Conservation (phyloP, 2,888 invertebrate species). For the Tribolium freemani region DNA sequence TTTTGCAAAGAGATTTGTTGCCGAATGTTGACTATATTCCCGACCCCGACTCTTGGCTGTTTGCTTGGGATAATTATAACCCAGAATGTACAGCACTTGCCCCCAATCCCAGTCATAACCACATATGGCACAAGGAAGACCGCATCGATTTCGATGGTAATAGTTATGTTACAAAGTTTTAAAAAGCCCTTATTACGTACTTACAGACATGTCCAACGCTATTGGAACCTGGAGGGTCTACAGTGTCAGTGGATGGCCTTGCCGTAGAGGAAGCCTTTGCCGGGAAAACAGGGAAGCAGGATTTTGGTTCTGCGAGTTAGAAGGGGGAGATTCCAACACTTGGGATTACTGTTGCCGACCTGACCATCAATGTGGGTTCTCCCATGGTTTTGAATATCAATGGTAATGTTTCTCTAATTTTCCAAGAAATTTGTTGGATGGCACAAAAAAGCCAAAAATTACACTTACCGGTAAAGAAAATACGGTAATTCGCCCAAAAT, state of each 20-base stretch:
- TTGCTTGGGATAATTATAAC: conserved; percentile 85
- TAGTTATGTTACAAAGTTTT: background rate
- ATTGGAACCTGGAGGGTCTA: conserved; percentile 77
- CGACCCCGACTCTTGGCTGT: conserved; percentile 79
- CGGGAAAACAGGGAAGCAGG: conserved; percentile 82
- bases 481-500: too few species aligned
- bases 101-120: conserved; percentile 49
- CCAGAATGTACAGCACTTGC: conserved; percentile 72
- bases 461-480: too few species aligned
- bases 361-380: conserved; percentile 86
- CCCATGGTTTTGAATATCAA: conserved; percentile 84
- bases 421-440: background rate
- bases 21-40: conserved; percentile 80
- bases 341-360: conserved; percentile 93
- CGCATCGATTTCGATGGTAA: conserved; percentile 48
- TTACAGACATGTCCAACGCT: conserved; percentile 51
- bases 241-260: conserved; percentile 87
- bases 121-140: conserved; percentile 36
- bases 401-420: conserved; percentile 72
- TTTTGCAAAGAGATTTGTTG: conserved; percentile 82
- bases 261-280: conserved; percentile 77
- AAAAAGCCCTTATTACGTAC: background rate
- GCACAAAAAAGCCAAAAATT: too few species aligned
- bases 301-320: conserved; percentile 88
- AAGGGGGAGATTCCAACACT: conserved; percentile 76